Conservation (phyloP, 2,888 invertebrate genomes). For the Conchocele bisecta region DNA sequence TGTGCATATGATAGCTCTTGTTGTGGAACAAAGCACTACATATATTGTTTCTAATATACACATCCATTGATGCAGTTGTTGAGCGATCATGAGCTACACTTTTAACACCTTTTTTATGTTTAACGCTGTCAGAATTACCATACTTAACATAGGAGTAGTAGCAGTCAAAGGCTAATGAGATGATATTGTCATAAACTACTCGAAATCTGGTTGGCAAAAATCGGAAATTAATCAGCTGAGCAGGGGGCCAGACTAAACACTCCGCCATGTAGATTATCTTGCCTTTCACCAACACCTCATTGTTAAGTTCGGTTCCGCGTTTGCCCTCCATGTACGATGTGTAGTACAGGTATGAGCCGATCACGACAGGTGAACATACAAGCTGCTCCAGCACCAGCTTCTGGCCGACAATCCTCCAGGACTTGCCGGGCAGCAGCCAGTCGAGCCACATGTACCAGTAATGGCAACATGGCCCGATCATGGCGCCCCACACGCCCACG, state of each 20-base stretch:
- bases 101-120: too few species aligned
- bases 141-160: conserved; percentile 79
- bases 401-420: conserved; percentile 85
- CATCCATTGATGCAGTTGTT: too few species aligned
- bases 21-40: too few species aligned
- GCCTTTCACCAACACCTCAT: conserved; percentile 85
- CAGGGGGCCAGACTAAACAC: conserved; percentile 96
- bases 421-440: conserved; percentile 87
- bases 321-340: conserved; percentile 58
- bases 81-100: too few species aligned
- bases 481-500: conserved; percentile 90
- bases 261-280: conserved; percentile 92
- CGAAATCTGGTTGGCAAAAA: conserved; percentile 91
- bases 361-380: conserved; percentile 91
- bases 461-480: conserved; percentile 92
- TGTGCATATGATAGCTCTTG: too few species aligned
- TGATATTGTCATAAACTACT: conserved; percentile 87
- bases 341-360: conserved; percentile 80
- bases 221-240: conserved; percentile 96
- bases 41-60: too few species aligned
- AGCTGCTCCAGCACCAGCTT: conserved; percentile 93
- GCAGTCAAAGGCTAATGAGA: conserved; percentile 78
- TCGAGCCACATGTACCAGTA: conserved; percentile 93
- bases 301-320: conserved; percentile 48
- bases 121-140: conserved; percentile 52